These are phyloP conservation scores for Pantala flavescens DNA, from an alignment of 1,140 invertebrate species.

Conservation along the genomic window DNA sequence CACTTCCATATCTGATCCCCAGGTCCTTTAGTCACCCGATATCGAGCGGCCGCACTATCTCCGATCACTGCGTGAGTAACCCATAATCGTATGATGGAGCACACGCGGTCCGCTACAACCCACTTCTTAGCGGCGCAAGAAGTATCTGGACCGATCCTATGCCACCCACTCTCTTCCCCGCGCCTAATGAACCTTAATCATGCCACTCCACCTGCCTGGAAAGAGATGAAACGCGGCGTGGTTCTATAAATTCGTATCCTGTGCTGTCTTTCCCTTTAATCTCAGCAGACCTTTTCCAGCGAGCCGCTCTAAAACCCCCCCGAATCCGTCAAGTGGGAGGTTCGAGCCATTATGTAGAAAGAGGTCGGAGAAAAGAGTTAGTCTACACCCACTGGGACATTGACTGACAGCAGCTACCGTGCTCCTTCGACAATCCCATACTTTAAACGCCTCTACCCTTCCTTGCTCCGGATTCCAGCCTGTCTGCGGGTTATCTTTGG, in stretches of 20 bases:
- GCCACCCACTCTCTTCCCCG: not conserved
- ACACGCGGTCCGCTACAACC: too few species aligned
- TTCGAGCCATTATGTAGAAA: not conserved
- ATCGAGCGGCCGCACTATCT: too few species aligned
- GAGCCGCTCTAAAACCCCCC: not conserved
- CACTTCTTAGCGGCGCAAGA: too few species aligned
- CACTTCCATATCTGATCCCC: too few species aligned
- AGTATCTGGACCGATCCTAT: too few species aligned
- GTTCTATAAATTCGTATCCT: conserved; percentile 2
- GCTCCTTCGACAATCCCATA: not conserved
- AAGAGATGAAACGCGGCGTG: not conserved
- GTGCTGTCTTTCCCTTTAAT: not conserved
- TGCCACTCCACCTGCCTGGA: not conserved
- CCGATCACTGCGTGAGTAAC: too few species aligned
- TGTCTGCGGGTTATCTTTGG: conserved; percentile 8
- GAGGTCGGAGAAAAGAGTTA: not conserved
- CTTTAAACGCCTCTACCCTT: not conserved
- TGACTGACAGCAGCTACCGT: conserved; percentile 7
- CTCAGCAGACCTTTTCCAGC: not conserved
- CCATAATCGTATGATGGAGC: too few species aligned
- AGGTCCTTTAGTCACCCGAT: too few species aligned
- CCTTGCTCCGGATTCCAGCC: not conserved
- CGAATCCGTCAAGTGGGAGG: not conserved
- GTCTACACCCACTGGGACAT: not conserved
- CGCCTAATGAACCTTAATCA: not conserved